Evolutionary conservation across 2,888 invertebrate species (phyloP).

Genomic region (Diarsia brunnea): DNA sequence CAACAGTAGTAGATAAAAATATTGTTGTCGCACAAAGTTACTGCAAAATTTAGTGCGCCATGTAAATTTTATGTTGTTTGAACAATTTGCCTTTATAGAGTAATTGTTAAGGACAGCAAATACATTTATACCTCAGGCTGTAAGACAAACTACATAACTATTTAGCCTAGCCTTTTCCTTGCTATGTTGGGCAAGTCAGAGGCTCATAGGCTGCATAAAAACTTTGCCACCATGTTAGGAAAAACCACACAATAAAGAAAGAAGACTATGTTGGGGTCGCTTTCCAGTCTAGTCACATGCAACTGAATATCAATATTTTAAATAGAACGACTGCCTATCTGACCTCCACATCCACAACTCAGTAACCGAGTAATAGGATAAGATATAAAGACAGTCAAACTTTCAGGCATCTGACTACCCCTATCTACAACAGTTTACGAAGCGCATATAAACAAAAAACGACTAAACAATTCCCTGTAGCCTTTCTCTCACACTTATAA

Average conservation of each 20-base stretch:
- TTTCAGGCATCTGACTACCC: background rate
- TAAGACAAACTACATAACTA: background rate
- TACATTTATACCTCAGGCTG: background rate
- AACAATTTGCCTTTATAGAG: background rate
- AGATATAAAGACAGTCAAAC: background rate
- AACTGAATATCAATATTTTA: background rate
- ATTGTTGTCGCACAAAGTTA: constrained; percentile 10
- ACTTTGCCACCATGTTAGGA: too few relatives aligned
- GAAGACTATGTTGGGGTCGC: background rate
- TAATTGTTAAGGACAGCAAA: background rate
- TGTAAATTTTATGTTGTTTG: background rate
- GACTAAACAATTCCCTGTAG: background rate
- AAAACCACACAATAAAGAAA: too few relatives aligned
- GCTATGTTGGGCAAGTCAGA: background rate
- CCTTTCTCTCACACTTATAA: constrained; percentile 4
- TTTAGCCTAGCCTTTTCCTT: background rate
- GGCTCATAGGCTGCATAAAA: too few relatives aligned
- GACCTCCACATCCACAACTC: background rate
- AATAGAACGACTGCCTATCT: background rate
- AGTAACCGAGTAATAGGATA: too few relatives aligned
- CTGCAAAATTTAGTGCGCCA: background rate
- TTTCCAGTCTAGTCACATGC: background rate
- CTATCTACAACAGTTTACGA: background rate
- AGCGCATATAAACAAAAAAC: background rate
- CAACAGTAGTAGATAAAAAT: constrained; percentile 21